Percentiles rank a stretch among this genome's conserved stretches.
phyloP scores from a whole-genome alignment of 2,888 invertebrate species.

The Mythimna vitellina region DNA sequence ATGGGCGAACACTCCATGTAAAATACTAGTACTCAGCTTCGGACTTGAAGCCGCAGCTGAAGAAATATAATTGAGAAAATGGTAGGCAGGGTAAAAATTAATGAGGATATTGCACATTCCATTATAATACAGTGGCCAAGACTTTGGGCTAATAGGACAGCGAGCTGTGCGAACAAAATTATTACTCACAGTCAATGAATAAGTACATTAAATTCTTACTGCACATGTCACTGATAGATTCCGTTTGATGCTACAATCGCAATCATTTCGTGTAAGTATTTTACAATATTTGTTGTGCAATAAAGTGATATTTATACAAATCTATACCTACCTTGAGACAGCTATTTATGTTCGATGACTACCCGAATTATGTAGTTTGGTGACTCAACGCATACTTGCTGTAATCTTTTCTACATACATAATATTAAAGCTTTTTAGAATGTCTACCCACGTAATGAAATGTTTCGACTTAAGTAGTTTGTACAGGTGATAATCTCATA shows the following conservation, averaged over 20 bases:
- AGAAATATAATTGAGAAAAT: no score
- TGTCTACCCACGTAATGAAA: neutral
- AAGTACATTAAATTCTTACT: conserved; percentile 6
- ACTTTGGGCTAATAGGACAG: neutral
- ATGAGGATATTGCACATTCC: neutral
- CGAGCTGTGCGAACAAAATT: neutral
- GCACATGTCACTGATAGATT: neutral
- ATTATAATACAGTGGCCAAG: neutral
- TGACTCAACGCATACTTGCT: conserved; percentile 27
- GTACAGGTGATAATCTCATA: neutral
- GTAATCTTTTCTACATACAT: conserved; percentile 22
- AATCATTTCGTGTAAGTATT: neutral
- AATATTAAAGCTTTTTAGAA: conserved; percentile 3
- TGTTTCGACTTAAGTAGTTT: conserved; percentile 24
- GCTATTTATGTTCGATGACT: conserved; percentile 30
- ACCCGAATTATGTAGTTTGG: neutral
- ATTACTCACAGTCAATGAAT: neutral
- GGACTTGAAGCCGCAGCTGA: no score
- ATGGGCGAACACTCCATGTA: no score
- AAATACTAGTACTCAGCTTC: no score
- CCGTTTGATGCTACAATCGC: neutral
- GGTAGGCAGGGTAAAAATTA: neutral
- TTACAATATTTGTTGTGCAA: conserved; percentile 22
- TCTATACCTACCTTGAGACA: conserved; percentile 5
- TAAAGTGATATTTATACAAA: conserved; percentile 16